Evolutionary conservation across 2,797 vertebrate species (phyloP).

Genomic region (Poeciliopsis infans): DNA sequence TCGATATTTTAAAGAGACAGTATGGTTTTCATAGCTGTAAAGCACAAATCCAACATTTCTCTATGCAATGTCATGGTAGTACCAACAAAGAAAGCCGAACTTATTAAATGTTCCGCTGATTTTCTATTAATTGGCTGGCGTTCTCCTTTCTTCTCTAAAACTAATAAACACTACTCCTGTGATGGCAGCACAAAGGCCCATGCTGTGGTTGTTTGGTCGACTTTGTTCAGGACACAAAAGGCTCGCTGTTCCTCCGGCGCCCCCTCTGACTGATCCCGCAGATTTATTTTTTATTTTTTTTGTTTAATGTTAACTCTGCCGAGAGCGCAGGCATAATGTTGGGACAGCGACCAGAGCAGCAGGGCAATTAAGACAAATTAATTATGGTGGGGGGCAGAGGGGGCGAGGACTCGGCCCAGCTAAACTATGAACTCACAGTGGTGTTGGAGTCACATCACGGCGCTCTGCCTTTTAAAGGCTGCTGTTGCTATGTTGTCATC

Average conservation of each 20-base stretch:
- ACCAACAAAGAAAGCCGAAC: slow-evolving; percentile 1
- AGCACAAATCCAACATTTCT: slow-evolving; percentile 6
- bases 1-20: not conserved
- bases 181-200: slow-evolving; percentile 71
- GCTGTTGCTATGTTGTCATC: slow-evolving; percentile 70
- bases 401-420: slow-evolving; percentile 10
- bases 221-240: slow-evolving; percentile 74
- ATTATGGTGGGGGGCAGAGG: slow-evolving; percentile 64
- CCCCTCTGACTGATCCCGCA: slow-evolving; percentile 56
- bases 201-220: slow-evolving; percentile 72
- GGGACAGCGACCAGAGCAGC: slow-evolving; percentile 71
- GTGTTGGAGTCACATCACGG: slow-evolving; percentile 41
- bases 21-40: not conserved
- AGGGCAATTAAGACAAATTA: slow-evolving; percentile 82
- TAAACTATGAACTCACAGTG: slow-evolving; percentile 57
- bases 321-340: slow-evolving; percentile 73
- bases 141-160: slow-evolving; percentile 43
- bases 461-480: slow-evolving; percentile 30
- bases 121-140: slow-evolving; percentile 32
- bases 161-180: slow-evolving; percentile 70
- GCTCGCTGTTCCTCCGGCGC: slow-evolving; percentile 54
- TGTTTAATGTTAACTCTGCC: slow-evolving; percentile 59
- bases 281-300: slow-evolving; percentile 41
- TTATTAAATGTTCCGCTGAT: slow-evolving; percentile 17
- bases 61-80: not conserved